Conservation (phyloP, 1,140 invertebrate genomes). For the Brevipalpus yothersi region DNA sequence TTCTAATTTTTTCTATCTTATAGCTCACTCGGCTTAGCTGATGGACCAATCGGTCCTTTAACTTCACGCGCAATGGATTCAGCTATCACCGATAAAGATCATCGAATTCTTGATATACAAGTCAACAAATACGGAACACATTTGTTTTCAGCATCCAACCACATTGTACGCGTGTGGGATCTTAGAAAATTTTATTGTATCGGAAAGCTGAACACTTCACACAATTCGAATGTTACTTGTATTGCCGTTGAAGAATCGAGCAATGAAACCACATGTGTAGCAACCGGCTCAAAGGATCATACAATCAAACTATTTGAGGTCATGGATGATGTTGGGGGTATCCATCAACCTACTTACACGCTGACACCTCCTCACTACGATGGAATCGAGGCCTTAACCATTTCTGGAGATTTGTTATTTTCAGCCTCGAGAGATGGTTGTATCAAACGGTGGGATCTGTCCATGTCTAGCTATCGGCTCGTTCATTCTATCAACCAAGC, state of each 20-base stretch:
- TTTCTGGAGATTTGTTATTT: conserved; percentile 38
- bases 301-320: conserved; percentile 44
- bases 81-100: conserved; percentile 24
- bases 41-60: neutral
- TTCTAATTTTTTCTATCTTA: neutral
- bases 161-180: conserved; percentile 60
- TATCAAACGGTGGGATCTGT: conserved; percentile 63
- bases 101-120: conserved; percentile 40
- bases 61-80: neutral
- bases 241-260: conserved; percentile 36
- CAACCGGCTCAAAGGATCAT: conserved; percentile 72
- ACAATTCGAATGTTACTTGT: conserved; percentile 64
- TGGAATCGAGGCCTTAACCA: conserved; percentile 53
- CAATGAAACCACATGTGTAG: conserved; percentile 27
- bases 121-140: conserved; percentile 29
- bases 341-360: conserved; percentile 35
- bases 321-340: conserved; percentile 26
- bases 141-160: conserved; percentile 47
- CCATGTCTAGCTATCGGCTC: conserved; percentile 30
- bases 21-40: conserved; percentile 8
- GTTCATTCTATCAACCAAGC: conserved; percentile 56
- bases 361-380: conserved; percentile 73
- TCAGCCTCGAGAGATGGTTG: conserved; percentile 63
- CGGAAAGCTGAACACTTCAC: conserved; percentile 52
- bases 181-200: conserved; percentile 43